phyloP scores from a whole-genome alignment of 2,797 vertebrate species.

The Scarus forsteni region DNA sequence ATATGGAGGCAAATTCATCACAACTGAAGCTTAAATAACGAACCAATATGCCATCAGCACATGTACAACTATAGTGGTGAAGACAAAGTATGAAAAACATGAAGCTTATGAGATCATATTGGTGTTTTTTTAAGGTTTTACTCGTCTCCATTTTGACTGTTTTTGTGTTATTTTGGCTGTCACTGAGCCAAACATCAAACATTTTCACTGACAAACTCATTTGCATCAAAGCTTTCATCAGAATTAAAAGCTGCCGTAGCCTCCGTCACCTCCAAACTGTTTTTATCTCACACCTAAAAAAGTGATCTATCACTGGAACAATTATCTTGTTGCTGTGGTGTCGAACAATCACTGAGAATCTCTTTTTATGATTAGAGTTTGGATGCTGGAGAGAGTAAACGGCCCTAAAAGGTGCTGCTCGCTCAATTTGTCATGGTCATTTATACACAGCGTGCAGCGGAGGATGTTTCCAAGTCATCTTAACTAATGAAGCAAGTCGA shows the following conservation, averaged over 20 bases:
- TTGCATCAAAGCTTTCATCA: conserved; percentile 41
- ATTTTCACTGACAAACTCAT: conserved; percentile 29
- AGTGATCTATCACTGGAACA: conserved; percentile 29
- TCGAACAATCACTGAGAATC: conserved; percentile 28
- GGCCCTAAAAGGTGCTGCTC: conserved; percentile 17
- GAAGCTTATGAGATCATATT: neutral
- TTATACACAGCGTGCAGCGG: conserved; percentile 14
- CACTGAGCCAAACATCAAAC: neutral
- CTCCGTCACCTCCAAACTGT: conserved; percentile 11
- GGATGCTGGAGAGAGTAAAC: conserved; percentile 8
- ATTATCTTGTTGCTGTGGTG: conserved; percentile 18
- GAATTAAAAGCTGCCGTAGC: conserved; percentile 37
- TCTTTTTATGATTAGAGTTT: conserved; percentile 27
- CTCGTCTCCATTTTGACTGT: neutral
- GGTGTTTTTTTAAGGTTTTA: neutral
- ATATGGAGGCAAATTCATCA: neutral
- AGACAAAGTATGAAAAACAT: neutral
- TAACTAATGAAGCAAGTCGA: conserved; percentile 58
- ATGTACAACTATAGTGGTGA: neutral
- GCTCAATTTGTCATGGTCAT: conserved; percentile 38
- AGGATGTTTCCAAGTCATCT: conserved; percentile 48
- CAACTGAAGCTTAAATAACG: neutral
- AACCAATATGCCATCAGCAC: neutral
- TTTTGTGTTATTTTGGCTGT: conserved; percentile 1
- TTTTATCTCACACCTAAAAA: conserved; percentile 17